Evolutionary conservation across 2,797 vertebrate species (phyloP).

Genomic region (Sternarchorhynchus goeldii): DNA sequence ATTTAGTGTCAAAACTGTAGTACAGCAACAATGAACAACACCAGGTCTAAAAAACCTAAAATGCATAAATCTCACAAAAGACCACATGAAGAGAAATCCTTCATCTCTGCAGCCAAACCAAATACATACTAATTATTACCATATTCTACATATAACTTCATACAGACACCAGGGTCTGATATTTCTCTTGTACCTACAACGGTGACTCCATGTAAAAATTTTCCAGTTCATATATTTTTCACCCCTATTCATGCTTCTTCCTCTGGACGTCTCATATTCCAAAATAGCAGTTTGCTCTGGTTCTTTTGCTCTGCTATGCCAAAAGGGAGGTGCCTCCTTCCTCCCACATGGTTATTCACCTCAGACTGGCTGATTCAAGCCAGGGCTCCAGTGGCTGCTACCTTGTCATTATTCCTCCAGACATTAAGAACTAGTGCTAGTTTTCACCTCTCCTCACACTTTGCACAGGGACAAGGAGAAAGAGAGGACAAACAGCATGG

Average conservation of each 20-base stretch:
- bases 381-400: neutral
- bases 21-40: neutral
- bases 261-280: constrained; percentile 28
- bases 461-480: constrained; percentile 6
- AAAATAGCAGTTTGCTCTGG: constrained; percentile 42
- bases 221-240: neutral
- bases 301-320: constrained; percentile 38
- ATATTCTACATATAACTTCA: no score
- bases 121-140: constrained; percentile 5
- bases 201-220: neutral
- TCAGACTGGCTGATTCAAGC: constrained; percentile 41
- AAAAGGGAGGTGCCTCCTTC: constrained; percentile 26
- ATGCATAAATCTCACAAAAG: neutral
- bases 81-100: neutral
- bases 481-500: constrained; percentile 18
- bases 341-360: constrained; percentile 44
- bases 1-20: neutral
- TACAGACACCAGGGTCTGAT: neutral
- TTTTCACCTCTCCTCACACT: constrained; percentile 26
- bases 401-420: constrained; percentile 6
- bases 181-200: neutral
- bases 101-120: constrained; percentile 1
- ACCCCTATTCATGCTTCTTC: constrained; percentile 24
- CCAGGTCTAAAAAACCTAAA: neutral
- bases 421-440: constrained; percentile 9